Percentiles rank a stretch among this genome's conserved stretches.
Conservation (phyloP, 1,140 invertebrate genomes). For the Adelges cooleyi region DNA sequence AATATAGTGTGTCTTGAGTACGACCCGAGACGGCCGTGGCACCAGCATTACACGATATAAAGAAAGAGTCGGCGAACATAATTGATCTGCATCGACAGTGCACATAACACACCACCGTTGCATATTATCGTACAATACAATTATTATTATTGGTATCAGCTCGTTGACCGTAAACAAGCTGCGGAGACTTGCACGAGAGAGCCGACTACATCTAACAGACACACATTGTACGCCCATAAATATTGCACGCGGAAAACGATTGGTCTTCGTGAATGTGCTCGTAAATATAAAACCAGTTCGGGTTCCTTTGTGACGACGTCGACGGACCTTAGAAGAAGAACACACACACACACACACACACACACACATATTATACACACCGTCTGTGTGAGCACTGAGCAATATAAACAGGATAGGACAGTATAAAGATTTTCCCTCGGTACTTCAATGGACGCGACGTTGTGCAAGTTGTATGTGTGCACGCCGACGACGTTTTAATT, state of each 20-base stretch:
- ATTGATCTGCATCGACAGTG: neutral
- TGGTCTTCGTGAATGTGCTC: neutral
- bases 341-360: neutral
- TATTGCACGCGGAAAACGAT: conserved; percentile 4
- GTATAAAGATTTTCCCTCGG: conserved; percentile 11
- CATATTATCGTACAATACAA: no score
- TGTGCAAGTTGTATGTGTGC: neutral
- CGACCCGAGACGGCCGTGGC: no score
- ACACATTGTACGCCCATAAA: neutral
- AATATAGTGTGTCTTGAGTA: no score
- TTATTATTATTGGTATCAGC: no score
- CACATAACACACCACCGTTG: neutral
- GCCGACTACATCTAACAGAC: neutral
- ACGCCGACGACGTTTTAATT: conserved; percentile 11
- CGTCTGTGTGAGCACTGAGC: no score
- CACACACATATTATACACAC: neutral
- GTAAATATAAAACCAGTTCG: conserved; percentile 24
- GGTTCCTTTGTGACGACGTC: neutral
- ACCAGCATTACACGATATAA: no score
- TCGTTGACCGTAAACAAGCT: no score
- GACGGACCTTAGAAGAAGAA: neutral
- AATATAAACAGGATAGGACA: neutral
- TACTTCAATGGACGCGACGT: neutral
- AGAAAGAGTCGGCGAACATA: neutral
- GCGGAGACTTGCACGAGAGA: neutral